Percentiles rank a stretch among this genome's conserved stretches.
These are phyloP conservation scores for Xyrauchen texanus DNA, from an alignment of 2,113 vertebrate species.

Conservation along the genomic window DNA sequence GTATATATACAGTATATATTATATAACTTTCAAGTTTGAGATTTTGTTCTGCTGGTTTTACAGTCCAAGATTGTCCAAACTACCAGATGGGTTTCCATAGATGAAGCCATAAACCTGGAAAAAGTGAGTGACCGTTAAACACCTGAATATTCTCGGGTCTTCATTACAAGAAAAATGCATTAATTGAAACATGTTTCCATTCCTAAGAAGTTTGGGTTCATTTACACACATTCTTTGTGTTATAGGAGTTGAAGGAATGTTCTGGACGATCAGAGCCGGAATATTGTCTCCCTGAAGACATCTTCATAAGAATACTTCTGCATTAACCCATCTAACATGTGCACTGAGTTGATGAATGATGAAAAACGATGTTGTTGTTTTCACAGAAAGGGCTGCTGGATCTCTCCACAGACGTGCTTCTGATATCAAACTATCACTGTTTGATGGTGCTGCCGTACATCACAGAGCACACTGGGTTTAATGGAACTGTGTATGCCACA, in stretches of 20 bases:
- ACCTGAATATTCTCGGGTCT: no score
- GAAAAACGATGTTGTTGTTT: neutral
- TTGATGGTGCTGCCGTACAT: slow-evolving; percentile 99
- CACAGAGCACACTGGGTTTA: slow-evolving; percentile 93
- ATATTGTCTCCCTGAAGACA: slow-evolving; percentile 92
- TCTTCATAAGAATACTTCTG: neutral
- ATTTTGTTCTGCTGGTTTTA: no score
- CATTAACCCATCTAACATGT: neutral
- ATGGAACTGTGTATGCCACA: slow-evolving; percentile 92
- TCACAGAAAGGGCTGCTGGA: slow-evolving; percentile 91
- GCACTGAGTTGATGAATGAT: no score
- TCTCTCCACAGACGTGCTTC: slow-evolving; percentile 94
- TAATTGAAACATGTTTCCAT: no score
- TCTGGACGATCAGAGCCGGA: slow-evolving; percentile 92
- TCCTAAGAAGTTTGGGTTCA: no score
- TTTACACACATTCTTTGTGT: neutral
- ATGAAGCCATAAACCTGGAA: no score
- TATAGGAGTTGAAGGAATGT: slow-evolving; percentile 95
- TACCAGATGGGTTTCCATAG: no score
- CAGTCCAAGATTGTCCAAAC: no score
- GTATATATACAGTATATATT: no score
- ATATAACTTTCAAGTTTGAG: no score
- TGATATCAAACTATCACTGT: slow-evolving; percentile 99
- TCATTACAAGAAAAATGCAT: no score
- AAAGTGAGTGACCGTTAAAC: no score